A percentile compares a stretch with the other conserved stretches of the same genome.
Conservation (phyloP, 2,113 vertebrate genomes). For the Peucedramus taeniatus region DNA sequence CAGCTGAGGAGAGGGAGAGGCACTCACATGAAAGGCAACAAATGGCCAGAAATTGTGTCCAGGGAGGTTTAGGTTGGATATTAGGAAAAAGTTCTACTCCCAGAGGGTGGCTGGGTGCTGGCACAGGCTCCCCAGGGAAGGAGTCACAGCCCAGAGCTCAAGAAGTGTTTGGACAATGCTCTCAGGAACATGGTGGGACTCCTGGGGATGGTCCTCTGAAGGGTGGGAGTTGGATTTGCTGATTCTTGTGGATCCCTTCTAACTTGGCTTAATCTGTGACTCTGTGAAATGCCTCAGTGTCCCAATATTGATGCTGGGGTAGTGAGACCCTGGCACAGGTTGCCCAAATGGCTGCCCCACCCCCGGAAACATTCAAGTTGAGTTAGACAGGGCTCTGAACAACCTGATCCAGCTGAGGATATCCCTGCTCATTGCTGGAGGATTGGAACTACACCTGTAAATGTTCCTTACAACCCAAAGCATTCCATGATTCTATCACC, state of each 20-base stretch:
- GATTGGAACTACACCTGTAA: background rate
- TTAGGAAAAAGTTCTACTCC: background rate
- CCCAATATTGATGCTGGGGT: background rate
- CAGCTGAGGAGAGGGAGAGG: background rate
- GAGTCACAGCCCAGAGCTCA: background rate
- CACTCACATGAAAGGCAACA: background rate
- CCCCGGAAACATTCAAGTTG: background rate
- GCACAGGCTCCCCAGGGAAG: background rate
- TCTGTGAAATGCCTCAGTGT: background rate
- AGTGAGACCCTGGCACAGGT: background rate
- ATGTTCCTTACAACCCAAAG: background rate
- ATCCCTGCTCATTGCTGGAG: background rate
- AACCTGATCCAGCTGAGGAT: background rate
- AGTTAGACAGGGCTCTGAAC: background rate
- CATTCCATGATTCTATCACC: background rate
- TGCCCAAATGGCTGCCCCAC: background rate
- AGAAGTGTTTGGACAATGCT: background rate
- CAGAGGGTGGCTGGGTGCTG: background rate
- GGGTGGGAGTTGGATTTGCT: background rate
- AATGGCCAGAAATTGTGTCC: background rate
- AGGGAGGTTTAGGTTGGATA: background rate
- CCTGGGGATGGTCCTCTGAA: background rate
- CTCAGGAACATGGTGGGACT: background rate
- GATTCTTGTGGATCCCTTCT: background rate
- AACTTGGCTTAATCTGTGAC: background rate